A percentile compares a stretch with the other conserved stretches of the same genome.
phyloP scores from a whole-genome alignment of 2,113 vertebrate genomes.

The Mystacornis crossleyi region DNA sequence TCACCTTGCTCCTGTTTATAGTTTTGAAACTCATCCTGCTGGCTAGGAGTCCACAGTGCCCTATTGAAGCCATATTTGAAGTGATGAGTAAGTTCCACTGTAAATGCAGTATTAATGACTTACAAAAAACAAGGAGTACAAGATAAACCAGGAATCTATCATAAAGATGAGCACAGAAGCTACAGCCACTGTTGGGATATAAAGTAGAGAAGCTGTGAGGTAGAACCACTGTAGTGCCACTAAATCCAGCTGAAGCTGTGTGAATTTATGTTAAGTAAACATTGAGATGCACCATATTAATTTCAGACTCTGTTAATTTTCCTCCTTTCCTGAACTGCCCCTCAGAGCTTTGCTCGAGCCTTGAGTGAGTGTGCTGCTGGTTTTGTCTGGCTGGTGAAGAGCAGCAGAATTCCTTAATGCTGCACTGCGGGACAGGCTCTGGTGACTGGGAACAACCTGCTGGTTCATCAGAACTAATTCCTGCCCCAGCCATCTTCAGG shows the following conservation, averaged over 20 bases:
- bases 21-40: neutral
- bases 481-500: neutral
- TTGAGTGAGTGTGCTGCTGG: neutral
- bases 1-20: neutral
- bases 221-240: neutral
- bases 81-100: neutral
- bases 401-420: neutral
- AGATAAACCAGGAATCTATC: neutral
- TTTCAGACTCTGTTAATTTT: neutral
- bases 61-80: neutral
- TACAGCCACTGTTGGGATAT: neutral
- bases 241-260: neutral
- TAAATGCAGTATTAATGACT: neutral
- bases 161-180: neutral
- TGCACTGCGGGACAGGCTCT: neutral
- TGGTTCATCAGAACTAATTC: neutral
- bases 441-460: neutral
- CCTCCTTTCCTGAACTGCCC: neutral
- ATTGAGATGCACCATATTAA: neutral
- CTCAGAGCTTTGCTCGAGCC: neutral
- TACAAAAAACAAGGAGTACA: neutral
- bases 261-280: neutral
- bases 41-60: neutral
- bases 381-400: neutral
- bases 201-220: neutral